Conservation (phyloP, 2,113 vertebrate species). For the Athene noctua region DNA sequence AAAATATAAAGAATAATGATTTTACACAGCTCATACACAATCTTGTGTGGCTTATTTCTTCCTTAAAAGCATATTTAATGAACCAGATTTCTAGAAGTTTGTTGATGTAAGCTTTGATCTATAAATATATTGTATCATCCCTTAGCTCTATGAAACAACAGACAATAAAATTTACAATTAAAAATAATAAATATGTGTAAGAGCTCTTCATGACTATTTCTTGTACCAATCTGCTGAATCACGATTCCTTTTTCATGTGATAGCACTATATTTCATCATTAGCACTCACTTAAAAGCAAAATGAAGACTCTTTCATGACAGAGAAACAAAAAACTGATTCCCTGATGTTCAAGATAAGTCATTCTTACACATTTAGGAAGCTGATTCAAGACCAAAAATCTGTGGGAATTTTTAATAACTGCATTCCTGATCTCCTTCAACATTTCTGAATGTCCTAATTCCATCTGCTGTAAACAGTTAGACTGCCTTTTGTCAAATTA, state of each 20-base stretch:
- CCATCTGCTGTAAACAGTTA: not conserved
- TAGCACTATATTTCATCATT: not conserved
- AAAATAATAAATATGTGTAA: conserved; percentile 42
- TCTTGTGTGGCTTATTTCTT: conserved; percentile 21
- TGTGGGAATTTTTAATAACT: not conserved
- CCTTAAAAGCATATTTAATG: conserved; percentile 29
- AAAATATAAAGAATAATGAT: conserved; percentile 36
- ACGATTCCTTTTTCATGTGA: not conserved
- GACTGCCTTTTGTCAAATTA: not conserved
- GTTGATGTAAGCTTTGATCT: not conserved
- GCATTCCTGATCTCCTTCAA: not conserved
- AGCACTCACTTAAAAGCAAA: not conserved
- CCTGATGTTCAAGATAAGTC: not conserved
- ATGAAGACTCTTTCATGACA: not conserved
- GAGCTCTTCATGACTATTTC: not conserved
- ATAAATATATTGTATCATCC: not conserved
- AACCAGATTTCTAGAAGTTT: conserved; percentile 20
- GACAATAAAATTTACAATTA: not conserved
- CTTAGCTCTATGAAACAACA: not conserved
- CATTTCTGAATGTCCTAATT: not conserved
- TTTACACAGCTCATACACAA: not conserved
- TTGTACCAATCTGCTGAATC: conserved; percentile 6
- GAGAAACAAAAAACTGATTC: not conserved
- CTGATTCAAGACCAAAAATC: not conserved
- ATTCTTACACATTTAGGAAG: not conserved